These are phyloP conservation scores for Micronisus gabar DNA, from an alignment of 2,113 vertebrate species.

Conservation along the genomic window DNA sequence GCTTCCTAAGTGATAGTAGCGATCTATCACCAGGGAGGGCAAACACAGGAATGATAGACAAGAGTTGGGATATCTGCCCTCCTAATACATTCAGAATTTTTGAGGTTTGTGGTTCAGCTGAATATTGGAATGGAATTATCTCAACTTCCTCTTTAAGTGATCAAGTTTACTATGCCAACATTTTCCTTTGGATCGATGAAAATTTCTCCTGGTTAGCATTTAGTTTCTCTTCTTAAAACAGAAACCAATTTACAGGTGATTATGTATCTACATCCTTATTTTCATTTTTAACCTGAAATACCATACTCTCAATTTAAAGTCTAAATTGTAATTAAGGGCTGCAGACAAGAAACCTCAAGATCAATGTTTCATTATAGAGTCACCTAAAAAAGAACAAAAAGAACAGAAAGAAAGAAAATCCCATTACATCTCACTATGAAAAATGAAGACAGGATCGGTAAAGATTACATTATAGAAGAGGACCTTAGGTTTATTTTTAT, in stretches of 20 bases:
- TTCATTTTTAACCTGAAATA: not conserved
- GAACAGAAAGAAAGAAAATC: not conserved
- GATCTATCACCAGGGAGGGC: not conserved
- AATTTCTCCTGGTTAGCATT: not conserved
- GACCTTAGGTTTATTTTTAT: not conserved
- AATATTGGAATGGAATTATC: not conserved
- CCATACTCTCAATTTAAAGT: not conserved
- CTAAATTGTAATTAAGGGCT: not conserved
- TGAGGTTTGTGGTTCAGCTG: not conserved
- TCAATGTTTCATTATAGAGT: not conserved
- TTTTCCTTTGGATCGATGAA: not conserved
- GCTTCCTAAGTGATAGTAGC: not conserved
- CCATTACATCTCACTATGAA: not conserved
- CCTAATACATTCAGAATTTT: not conserved
- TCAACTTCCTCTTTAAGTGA: not conserved
- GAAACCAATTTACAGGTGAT: not conserved
- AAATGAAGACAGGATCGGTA: not conserved
- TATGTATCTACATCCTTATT: not conserved
- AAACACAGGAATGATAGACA: not conserved
- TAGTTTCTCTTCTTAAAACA: not conserved
- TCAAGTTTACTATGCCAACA: not conserved
- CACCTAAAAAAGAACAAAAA: not conserved
- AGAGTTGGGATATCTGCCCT: not conserved
- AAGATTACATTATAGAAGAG: not conserved
- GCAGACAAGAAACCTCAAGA: not conserved